Evolutionary conservation across 2,113 vertebrate genomes (phyloP).

Genomic region (Prunella himalayana): DNA sequence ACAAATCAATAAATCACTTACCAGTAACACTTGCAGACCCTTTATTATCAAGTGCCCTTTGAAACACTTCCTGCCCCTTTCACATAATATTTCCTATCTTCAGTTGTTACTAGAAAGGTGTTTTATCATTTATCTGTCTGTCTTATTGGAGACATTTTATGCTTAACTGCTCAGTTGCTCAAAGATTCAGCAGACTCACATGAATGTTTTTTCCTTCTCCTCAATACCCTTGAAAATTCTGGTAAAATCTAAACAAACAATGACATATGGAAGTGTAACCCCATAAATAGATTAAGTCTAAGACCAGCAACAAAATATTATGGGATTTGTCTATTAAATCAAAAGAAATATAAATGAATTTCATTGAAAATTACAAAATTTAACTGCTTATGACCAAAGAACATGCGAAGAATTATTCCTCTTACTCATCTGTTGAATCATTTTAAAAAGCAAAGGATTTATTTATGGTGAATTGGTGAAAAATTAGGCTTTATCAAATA

Average conservation of each 20-base stretch:
- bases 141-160: background rate
- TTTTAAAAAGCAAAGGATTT: background rate
- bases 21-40: background rate
- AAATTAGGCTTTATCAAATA: background rate
- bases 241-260: background rate
- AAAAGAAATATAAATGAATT: background rate
- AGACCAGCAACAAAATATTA: background rate
- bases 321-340: background rate
- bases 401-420: background rate
- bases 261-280: background rate
- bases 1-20: conserved; percentile 56
- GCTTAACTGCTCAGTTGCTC: background rate
- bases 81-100: conserved; percentile 36
- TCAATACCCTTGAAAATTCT: background rate
- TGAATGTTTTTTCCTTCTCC: background rate
- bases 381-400: background rate
- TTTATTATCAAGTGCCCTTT: conserved; percentile 55
- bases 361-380: too few species aligned
- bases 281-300: background rate
- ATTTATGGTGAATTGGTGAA: background rate
- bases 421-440: background rate
- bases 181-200: background rate
- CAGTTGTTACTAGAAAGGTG: background rate
- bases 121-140: conserved; percentile 43
- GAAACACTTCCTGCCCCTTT: conserved; percentile 38